Conservation (phyloP, 2,113 vertebrate genomes). For the Microcebus griseorufus region DNA sequence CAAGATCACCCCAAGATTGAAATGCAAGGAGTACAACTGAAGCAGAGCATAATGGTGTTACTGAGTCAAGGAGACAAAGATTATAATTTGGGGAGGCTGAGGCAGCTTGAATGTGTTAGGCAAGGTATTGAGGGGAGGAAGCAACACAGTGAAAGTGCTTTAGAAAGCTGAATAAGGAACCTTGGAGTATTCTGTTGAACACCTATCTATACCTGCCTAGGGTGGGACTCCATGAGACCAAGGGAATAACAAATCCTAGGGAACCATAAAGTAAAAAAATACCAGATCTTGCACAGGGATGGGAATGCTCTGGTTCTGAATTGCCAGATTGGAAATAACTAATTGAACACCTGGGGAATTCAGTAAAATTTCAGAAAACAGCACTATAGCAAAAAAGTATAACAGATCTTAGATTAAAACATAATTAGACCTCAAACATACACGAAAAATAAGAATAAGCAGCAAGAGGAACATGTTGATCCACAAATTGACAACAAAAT, state of each 20-base stretch:
- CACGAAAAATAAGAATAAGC: not conserved
- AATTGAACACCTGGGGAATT: not conserved
- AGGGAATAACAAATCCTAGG: not conserved
- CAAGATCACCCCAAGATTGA: not conserved
- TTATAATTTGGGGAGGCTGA: not conserved
- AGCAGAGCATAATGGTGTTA: not conserved
- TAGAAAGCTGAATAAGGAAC: not conserved
- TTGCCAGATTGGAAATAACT: not conserved
- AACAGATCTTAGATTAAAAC: too few relatives aligned
- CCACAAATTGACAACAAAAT: not conserved
- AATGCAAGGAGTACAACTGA: not conserved
- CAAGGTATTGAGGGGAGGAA: not conserved
- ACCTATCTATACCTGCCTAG: not conserved
- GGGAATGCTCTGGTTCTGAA: not conserved
- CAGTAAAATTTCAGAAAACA: not conserved
- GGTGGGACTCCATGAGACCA: not conserved
- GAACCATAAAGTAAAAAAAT: not conserved
- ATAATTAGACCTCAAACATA: not conserved
- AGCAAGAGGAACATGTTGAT: not conserved
- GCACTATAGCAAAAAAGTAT: not conserved
- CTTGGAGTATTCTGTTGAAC: not conserved
- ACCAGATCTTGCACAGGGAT: not conserved
- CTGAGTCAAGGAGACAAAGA: not conserved
- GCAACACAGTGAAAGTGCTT: not conserved
- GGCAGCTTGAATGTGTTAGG: not conserved